phyloP scores from a whole-genome alignment of 2,888 invertebrate genomes.

The Volucella inflata region DNA sequence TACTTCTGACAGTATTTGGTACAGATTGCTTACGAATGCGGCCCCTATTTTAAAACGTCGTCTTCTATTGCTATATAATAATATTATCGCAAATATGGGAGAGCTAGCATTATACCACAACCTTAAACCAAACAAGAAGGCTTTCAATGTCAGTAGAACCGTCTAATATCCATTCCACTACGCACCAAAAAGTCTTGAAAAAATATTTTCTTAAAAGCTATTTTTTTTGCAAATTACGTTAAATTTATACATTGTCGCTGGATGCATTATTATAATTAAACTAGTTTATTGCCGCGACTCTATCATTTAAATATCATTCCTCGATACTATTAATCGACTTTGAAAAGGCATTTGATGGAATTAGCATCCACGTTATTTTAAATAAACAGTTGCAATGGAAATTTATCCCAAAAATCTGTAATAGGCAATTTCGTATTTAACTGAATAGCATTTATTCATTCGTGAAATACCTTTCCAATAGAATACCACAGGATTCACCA shows the following conservation, averaged over 20 bases:
- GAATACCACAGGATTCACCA: too few species aligned
- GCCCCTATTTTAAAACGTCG: neutral
- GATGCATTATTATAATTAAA: too few species aligned
- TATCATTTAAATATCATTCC: neutral
- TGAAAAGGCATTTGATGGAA: conserved; percentile 19
- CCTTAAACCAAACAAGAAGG: neutral
- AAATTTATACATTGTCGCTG: neutral
- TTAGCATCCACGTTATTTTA: neutral
- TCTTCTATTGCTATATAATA: neutral
- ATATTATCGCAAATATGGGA: neutral
- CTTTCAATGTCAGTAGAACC: neutral
- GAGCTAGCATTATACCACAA: neutral
- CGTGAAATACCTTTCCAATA: too few species aligned
- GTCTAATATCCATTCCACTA: neutral
- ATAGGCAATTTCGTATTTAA: neutral
- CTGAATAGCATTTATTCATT: neutral
- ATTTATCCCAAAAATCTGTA: neutral
- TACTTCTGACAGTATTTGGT: too few species aligned
- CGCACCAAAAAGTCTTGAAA: neutral
- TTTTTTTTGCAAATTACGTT: neutral
- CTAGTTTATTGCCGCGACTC: neutral
- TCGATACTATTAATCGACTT: neutral
- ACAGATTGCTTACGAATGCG: too few species aligned
- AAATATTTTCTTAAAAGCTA: too few species aligned
- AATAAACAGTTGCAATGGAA: neutral